phyloP scores from a whole-genome alignment of 1,140 invertebrate species.

The Bombyx mandarina region DNA sequence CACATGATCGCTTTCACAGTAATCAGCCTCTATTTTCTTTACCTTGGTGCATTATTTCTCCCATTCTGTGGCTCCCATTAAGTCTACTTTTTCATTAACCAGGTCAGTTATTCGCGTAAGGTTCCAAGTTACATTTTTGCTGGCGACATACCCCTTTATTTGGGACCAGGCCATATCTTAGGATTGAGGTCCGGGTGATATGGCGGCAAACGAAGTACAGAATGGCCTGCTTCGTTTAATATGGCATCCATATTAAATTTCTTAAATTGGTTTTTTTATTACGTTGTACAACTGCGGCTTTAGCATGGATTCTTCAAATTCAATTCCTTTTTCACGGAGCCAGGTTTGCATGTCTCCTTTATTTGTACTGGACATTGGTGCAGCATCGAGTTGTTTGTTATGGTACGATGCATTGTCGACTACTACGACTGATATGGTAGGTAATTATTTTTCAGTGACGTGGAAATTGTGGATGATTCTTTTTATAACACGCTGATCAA shows the following conservation, averaged over 20 bases:
- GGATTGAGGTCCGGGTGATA: background rate
- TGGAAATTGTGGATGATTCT: background rate
- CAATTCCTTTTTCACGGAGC: background rate
- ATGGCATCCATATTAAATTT: background rate
- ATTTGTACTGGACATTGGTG: background rate
- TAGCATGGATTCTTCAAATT: background rate
- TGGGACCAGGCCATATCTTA: background rate
- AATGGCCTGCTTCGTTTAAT: background rate
- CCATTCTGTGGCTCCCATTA: no score
- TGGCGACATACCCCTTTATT: background rate
- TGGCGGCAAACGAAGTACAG: background rate
- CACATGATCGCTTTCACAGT: conserved; percentile 3
- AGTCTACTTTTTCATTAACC: no score
- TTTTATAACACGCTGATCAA: background rate
- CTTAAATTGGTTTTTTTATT: background rate
- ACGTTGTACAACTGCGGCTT: background rate
- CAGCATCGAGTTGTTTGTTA: background rate
- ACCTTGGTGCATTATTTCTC: no score
- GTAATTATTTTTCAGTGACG: background rate
- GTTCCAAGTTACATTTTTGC: background rate
- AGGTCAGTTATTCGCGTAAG: background rate
- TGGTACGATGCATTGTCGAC: background rate
- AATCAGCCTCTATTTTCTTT: no score
- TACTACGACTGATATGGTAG: background rate
- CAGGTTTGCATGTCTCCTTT: background rate